phyloP scores from a whole-genome alignment of 2,797 vertebrate species.

The Tolypeutes matacus region DNA sequence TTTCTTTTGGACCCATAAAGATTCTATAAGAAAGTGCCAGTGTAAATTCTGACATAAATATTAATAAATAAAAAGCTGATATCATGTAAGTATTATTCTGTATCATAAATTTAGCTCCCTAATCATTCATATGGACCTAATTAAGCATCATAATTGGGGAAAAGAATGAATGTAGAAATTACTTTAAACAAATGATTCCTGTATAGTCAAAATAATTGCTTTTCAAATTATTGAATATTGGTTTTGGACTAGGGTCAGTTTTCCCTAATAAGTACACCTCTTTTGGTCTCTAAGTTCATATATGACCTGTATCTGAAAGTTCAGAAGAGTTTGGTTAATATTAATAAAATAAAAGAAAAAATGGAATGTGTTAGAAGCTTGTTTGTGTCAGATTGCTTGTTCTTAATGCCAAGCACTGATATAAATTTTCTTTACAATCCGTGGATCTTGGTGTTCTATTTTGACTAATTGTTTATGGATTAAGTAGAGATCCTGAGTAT shows the following conservation, averaged over 20 bases:
- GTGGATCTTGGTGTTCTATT: not conserved
- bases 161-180: not conserved
- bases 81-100: not conserved
- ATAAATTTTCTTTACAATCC: not conserved
- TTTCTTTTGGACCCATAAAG: not conserved
- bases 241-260: not conserved
- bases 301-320: not conserved
- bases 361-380: not conserved
- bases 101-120: not conserved
- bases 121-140: not conserved
- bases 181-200: not conserved
- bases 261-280: not conserved
- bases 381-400: not conserved
- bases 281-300: not conserved
- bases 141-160: not conserved
- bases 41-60: slow-evolving; percentile 37
- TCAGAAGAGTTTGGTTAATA: not conserved
- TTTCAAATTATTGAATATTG: not conserved
- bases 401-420: not conserved
- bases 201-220: not conserved
- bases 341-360: not conserved
- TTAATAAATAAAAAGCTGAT: not conserved
- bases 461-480: not conserved
- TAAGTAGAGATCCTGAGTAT: not conserved
- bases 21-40: not conserved